A percentile compares a stretch with the other conserved stretches of the same genome.
These are phyloP conservation scores for Drosophila arawakana DNA, from an alignment of 1,140 invertebrate species.

Conservation along the genomic window DNA sequence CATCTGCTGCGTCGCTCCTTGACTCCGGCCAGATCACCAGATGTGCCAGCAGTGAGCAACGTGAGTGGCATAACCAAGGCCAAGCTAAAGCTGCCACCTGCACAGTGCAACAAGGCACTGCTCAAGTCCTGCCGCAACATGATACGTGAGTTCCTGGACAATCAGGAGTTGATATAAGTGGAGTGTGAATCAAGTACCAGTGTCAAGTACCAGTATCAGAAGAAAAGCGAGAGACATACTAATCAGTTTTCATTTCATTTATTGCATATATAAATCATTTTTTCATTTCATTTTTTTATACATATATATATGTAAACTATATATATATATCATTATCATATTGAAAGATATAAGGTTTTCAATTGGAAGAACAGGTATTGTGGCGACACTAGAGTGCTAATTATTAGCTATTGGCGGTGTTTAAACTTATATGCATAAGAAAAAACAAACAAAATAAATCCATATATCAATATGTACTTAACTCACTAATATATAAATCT, in stretches of 20 bases:
- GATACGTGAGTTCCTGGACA: slow-evolving; percentile 71
- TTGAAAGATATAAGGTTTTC: slow-evolving; percentile 71
- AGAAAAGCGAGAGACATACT: background rate
- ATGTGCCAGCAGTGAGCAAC: background rate
- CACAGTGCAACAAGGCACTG: slow-evolving; percentile 48
- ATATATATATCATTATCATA: slow-evolving; percentile 42
- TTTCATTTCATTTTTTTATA: slow-evolving; percentile 54
- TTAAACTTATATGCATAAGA: slow-evolving; percentile 70
- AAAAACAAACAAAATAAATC: slow-evolving; percentile 62
- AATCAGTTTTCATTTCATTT: slow-evolving; percentile 67
- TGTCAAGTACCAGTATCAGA: too few species aligned
- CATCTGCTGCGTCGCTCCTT: slow-evolving; percentile 46
- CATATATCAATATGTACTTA: slow-evolving; percentile 33
- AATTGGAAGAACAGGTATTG: slow-evolving; percentile 80
- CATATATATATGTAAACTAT: slow-evolving; percentile 14
- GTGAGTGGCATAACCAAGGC: slow-evolving; percentile 40
- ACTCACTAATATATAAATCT: slow-evolving; percentile 9
- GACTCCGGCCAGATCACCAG: slow-evolving; percentile 40
- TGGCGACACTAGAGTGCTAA: slow-evolving; percentile 81
- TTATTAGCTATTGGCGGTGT: slow-evolving; percentile 82
- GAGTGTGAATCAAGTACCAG: background rate
- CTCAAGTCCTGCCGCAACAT: slow-evolving; percentile 68
- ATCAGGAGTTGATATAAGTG: slow-evolving; percentile 50
- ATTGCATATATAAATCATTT: slow-evolving; percentile 77
- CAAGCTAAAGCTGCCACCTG: slow-evolving; percentile 23